Evolutionary conservation across 2,888 invertebrate species (phyloP).

Genomic region (Hydropsyche betteni): DNA sequence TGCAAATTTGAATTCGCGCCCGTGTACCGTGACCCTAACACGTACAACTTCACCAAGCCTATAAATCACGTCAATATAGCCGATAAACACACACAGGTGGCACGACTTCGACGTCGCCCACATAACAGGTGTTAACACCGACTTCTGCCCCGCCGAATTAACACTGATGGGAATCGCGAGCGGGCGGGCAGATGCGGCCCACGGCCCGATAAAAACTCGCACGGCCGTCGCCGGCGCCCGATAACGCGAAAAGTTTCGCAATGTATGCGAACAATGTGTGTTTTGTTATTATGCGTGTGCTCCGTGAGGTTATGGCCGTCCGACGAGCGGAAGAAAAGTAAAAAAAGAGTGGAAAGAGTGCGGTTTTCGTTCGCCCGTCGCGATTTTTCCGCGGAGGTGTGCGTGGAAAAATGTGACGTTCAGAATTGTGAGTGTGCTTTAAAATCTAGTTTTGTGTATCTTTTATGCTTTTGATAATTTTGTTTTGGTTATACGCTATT

Average conservation of each 20-base stretch:
- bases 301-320: too few species aligned
- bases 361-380: too few species aligned
- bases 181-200: constrained; percentile 33
- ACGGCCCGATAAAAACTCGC: constrained; percentile 26
- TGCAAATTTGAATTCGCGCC: neutral
- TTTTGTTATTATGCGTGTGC: too few species aligned
- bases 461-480: too few species aligned
- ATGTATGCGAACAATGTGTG: constrained; percentile 4
- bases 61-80: constrained; percentile 34
- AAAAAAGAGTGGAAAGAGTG: too few species aligned
- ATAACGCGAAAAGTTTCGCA: constrained; percentile 29
- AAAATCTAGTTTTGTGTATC: too few species aligned
- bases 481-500: too few species aligned
- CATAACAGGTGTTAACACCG: constrained; percentile 36
- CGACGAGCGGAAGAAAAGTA: too few species aligned
- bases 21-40: neutral
- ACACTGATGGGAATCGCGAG: constrained; percentile 37
- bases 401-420: too few species aligned
- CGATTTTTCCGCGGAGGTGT: too few species aligned
- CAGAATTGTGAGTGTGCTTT: too few species aligned
- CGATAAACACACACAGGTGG: neutral
- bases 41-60: constrained; percentile 6
- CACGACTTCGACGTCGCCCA: constrained; percentile 7
- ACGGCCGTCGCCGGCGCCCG: constrained; percentile 12
- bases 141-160: constrained; percentile 27